phyloP scores from a whole-genome alignment of 2,888 invertebrate genomes.

The Stegana nigrithorax region DNA sequence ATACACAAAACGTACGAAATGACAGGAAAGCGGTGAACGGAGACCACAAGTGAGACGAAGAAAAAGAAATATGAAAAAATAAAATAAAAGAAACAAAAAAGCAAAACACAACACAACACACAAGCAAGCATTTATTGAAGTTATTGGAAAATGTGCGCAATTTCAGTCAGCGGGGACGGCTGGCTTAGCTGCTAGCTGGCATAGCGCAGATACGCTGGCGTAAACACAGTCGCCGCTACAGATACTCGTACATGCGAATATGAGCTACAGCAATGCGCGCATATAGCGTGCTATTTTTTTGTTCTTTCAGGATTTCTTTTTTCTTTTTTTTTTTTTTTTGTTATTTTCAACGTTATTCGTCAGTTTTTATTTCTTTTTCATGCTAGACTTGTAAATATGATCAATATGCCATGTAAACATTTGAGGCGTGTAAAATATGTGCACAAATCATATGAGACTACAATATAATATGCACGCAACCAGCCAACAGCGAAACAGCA shows the following conservation, averaged over 20 bases:
- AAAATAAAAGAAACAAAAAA: slow-evolving; percentile 15
- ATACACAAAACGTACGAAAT: not conserved
- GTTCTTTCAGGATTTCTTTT: not conserved
- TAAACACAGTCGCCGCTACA: not conserved
- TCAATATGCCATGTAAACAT: slow-evolving; percentile 41
- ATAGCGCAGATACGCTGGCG: not conserved
- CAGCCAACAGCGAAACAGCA: not conserved
- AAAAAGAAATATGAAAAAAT: slow-evolving; percentile 11
- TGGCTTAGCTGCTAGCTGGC: not conserved
- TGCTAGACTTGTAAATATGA: slow-evolving; percentile 36
- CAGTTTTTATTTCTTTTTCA: too few relatives aligned
- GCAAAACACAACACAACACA: slow-evolving; percentile 16
- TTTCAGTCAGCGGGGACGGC: not conserved
- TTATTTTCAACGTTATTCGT: too few relatives aligned
- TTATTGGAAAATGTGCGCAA: slow-evolving; percentile 23
- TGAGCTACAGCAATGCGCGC: not conserved
- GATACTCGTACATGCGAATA: not conserved
- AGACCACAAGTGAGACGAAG: not conserved
- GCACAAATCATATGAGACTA: slow-evolving; percentile 28
- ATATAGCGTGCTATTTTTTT: too few relatives aligned
- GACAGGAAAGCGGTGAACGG: not conserved
- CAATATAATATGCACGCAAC: not conserved
- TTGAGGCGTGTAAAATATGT: slow-evolving; percentile 36
- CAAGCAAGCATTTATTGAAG: slow-evolving; percentile 23
- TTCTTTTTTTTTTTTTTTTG: not conserved